These are phyloP conservation scores for Vanessa cardui DNA, from an alignment of 2,888 invertebrate species.

Conservation along the genomic window DNA sequence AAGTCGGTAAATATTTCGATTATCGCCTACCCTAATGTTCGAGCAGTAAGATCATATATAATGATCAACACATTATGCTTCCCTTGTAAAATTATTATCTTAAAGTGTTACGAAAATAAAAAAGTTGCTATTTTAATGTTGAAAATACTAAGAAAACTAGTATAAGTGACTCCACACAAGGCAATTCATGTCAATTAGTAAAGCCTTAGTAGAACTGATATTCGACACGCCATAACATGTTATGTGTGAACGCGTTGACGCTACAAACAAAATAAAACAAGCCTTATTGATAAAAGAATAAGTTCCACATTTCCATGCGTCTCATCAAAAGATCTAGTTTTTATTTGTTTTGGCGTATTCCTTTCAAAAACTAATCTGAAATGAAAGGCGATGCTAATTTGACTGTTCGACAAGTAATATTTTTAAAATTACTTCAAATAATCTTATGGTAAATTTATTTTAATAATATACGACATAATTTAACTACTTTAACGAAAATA, in stretches of 20 bases:
- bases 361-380: constrained; percentile 2
- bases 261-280: background rate
- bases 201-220: constrained; percentile 19
- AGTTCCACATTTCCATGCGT: background rate
- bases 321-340: background rate
- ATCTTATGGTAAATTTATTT: background rate
- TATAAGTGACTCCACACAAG: constrained; percentile 29
- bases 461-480: too few species aligned
- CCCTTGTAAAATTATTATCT: constrained; percentile 6
- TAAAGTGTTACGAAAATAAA: constrained; percentile 18
- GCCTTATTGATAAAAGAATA: background rate
- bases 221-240: constrained; percentile 19
- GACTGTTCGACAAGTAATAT: background rate
- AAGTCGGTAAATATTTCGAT: too few species aligned
- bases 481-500: too few species aligned
- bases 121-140: constrained; percentile 22
- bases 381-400: background rate
- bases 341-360: background rate
- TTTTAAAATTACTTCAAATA: background rate
- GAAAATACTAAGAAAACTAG: constrained; percentile 26
- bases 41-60: background rate
- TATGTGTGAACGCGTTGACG: constrained; percentile 18
- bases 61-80: background rate
- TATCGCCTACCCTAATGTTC: too few species aligned
- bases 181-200: constrained; percentile 40